These are phyloP conservation scores for Sciurus niger DNA, from an alignment of 2,113 vertebrate species.

Conservation along the genomic window DNA sequence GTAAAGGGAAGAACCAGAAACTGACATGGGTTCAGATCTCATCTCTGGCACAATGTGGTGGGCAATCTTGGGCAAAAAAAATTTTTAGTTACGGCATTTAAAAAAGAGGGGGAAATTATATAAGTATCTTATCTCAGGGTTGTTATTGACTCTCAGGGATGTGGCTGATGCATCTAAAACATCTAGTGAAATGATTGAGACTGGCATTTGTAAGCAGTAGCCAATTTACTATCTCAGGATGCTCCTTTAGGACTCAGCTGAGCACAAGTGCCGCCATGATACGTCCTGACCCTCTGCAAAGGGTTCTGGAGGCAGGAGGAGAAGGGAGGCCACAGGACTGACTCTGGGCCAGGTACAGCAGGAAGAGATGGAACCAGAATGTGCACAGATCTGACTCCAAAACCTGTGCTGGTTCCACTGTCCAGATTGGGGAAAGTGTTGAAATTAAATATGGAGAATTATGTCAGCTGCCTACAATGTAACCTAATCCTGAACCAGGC, in stretches of 20 bases:
- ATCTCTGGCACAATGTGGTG: neutral
- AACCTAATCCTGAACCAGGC: neutral
- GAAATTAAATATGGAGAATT: conserved; percentile 43
- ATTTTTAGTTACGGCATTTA: neutral
- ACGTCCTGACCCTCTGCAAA: neutral
- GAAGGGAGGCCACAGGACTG: neutral
- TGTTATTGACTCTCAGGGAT: neutral
- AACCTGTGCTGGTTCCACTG: neutral
- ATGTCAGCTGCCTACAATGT: neutral
- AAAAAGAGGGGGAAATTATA: neutral
- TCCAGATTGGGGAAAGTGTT: neutral
- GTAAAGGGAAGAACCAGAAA: neutral
- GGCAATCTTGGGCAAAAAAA: neutral
- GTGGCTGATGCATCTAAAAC: neutral
- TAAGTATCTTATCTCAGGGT: neutral
- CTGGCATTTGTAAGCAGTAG: neutral
- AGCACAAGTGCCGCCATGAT: neutral
- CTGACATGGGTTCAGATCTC: neutral
- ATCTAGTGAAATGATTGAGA: neutral
- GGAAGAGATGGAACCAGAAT: neutral
- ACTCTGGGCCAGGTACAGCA: no score
- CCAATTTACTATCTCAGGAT: neutral
- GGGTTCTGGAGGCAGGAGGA: neutral
- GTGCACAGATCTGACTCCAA: neutral
- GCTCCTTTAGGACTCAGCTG: neutral